These are phyloP conservation scores for Epinotia ramella DNA, from an alignment of 2,888 invertebrate species.

Conservation along the genomic window DNA sequence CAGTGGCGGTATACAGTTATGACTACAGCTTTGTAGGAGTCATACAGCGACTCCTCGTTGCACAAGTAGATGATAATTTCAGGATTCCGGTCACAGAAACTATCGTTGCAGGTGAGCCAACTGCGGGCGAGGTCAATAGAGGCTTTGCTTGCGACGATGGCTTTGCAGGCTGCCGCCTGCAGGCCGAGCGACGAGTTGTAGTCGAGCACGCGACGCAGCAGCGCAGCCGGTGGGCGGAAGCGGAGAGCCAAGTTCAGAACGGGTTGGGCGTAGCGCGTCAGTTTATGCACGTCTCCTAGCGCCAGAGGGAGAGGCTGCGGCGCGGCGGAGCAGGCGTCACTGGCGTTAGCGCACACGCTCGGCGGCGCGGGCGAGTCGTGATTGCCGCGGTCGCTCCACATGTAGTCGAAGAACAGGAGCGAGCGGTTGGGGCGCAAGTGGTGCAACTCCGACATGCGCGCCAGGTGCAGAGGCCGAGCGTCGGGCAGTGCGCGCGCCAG, in stretches of 20 bases:
- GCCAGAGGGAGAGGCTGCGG: neutral
- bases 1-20: neutral
- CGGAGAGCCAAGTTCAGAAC: conserved; percentile 13
- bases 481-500: conserved; percentile 9
- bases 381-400: conserved; percentile 49
- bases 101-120: conserved; percentile 35
- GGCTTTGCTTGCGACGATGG: conserved; percentile 33
- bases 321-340: neutral
- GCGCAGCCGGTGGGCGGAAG: neutral
- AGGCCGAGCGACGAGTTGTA: neutral
- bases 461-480: neutral
- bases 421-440: conserved; percentile 36
- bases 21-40: conserved; percentile 19
- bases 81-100: conserved; percentile 3
- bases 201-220: conserved; percentile 14
- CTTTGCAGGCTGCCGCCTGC: conserved; percentile 51
- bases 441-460: neutral
- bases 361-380: conserved; percentile 39
- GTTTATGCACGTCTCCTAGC: neutral
- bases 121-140: neutral
- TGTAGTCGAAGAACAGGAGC: conserved; percentile 57
- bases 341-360: conserved; percentile 26
- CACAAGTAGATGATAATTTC: conserved; percentile 46
- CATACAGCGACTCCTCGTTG: conserved; percentile 41
- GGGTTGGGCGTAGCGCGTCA: neutral